These are phyloP conservation scores for Synaphobranchus kaupii DNA, from an alignment of 2,797 vertebrate species.

Conservation along the genomic window DNA sequence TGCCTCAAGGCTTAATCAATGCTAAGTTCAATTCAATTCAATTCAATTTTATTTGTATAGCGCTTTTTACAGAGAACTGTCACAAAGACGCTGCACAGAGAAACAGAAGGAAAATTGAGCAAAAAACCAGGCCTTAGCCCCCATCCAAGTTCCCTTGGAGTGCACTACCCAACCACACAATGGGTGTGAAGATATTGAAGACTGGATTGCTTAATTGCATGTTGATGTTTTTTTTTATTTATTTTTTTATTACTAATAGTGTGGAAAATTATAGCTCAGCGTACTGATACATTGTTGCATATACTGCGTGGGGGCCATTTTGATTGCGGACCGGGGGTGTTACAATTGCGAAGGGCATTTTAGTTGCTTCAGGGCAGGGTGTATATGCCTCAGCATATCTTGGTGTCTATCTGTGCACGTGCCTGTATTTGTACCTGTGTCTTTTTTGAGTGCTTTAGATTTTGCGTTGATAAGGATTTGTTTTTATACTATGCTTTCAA, in stretches of 20 bases:
- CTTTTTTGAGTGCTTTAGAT: not conserved
- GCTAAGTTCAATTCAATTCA: too few species aligned
- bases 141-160: conserved; percentile 74
- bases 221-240: not conserved
- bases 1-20: conserved; percentile 77
- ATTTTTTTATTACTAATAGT: not conserved
- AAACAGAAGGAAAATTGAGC: too few species aligned
- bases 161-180: conserved; percentile 67
- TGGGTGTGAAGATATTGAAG: conserved; percentile 48
- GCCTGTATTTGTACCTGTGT: not conserved
- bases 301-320: not conserved
- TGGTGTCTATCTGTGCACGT: not conserved
- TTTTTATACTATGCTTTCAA: not conserved
- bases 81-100: too few species aligned
- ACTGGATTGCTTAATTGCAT: not conserved
- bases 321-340: not conserved
- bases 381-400: not conserved
- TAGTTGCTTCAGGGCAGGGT: not conserved
- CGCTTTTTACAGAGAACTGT: too few species aligned
- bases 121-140: too few species aligned
- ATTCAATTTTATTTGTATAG: too few species aligned
- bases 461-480: not conserved
- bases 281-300: not conserved
- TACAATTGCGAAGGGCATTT: not conserved
- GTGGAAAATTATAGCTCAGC: not conserved